Base-by-base conservation (phyloP, 2,888 invertebrate genomes). In the Trachelus tabidus region DNA sequence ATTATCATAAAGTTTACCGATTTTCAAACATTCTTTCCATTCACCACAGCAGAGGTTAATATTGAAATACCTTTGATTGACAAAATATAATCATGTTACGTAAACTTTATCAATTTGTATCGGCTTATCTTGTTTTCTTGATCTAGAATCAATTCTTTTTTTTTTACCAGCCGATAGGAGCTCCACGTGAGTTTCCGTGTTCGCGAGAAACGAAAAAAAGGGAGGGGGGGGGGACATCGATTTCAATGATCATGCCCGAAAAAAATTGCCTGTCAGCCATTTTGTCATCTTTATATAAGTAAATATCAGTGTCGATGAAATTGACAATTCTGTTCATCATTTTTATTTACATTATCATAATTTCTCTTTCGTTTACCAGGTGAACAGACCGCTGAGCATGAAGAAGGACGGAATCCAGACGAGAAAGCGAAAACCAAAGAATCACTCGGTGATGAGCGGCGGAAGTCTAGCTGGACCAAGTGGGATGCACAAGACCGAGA, bases 371-470 rank as follows among this genome's bases (percentile, higher is more conserved):
- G 79, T 80, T 79, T 90, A 90, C 83, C 94, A 98, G 98, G 96
- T 98, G 80, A 96, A 97, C 92, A 95, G 99, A 84, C 99, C 99
- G 77, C 93, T 97, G 86, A 97, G 98, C 86, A 99, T 99, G 99
- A 99, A 98, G 92, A 99, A 99, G 92, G 99, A 99, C 85, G 98
- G 98, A 74, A 99, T 99, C 89, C 99, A 99, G 93, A 98, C 98
- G 76, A 94, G 99, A 83, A 99, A 99, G 92, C 94, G 99, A 81
- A 98, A 99, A 90, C 97, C 97, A 73, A 97, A 97, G 92, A 95
- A 92, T 86, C 91, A 91, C 40, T 82, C 90, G 11, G 87, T 81
- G 9, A 86, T 91, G 73, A 81, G 87, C 33, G 85, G 87, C 31
- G 85, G 87, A 40, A 87, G 79, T 81, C 73, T 85, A 56, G 86